Percentiles rank a stretch among this genome's conserved stretches.
Evolutionary conservation across 2,113 vertebrate genomes (phyloP).

Genomic region (Chunga burmeisteri): DNA sequence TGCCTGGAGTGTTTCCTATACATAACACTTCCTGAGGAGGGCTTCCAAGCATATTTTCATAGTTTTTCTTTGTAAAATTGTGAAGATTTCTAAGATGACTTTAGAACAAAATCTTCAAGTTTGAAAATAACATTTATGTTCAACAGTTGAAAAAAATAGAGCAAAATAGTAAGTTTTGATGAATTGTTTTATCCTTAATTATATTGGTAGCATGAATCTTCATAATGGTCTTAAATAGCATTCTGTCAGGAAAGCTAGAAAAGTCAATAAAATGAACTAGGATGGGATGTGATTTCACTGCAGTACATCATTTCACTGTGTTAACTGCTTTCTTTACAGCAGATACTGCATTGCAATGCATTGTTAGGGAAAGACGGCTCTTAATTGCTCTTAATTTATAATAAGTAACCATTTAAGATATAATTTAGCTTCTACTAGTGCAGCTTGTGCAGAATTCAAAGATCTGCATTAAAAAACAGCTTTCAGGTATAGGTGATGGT

Average conservation of each 20-base stretch:
- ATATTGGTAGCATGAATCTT: neutral
- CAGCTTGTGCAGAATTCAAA: neutral
- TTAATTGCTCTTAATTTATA: neutral
- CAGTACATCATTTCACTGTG: neutral
- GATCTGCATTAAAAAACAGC: neutral
- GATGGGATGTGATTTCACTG: neutral
- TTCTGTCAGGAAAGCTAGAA: neutral
- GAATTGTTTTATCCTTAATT: neutral
- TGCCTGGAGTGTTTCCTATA: neutral
- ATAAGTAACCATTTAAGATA: neutral
- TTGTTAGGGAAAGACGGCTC: neutral
- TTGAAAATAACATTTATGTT: neutral
- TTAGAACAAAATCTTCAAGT: neutral
- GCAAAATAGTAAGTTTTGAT: neutral
- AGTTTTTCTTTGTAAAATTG: neutral
- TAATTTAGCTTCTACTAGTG: neutral
- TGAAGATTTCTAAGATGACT: neutral
- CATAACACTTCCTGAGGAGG: neutral
- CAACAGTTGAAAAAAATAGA: neutral
- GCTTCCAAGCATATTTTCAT: neutral
- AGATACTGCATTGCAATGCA: neutral
- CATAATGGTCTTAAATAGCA: neutral
- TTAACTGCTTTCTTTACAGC: neutral
- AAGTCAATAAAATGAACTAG: neutral
- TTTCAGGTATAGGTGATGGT: neutral